Conservation (phyloP, 2,888 invertebrate species). For the Tenthredo notha region DNA sequence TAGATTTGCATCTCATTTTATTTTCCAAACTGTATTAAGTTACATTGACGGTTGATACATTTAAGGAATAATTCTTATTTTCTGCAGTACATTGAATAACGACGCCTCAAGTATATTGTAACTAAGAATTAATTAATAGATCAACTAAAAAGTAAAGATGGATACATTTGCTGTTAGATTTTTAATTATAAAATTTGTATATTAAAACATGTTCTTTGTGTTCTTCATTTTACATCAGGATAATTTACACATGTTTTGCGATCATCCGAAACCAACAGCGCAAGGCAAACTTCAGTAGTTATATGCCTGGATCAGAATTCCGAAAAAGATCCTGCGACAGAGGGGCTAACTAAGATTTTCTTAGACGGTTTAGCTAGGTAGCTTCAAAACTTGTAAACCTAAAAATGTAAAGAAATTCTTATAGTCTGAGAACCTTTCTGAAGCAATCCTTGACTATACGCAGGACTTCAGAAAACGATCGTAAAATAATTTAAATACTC, state of each 20-base stretch:
- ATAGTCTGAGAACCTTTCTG: not conserved
- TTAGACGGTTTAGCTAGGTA: not conserved
- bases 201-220: slow-evolving; percentile 26
- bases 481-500: not conserved
- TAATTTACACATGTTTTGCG: not conserved
- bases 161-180: slow-evolving; percentile 13
- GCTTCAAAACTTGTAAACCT: not conserved
- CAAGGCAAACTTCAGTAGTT: not conserved
- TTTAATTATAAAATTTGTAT: slow-evolving; percentile 26
- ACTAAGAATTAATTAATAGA: not conserved
- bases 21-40: not conserved
- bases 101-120: not conserved
- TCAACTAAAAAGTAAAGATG: not conserved
- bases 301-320: not conserved
- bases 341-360: not conserved
- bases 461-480: not conserved
- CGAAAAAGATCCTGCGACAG: not conserved
- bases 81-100: not conserved
- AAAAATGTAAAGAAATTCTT: not conserved
- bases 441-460: not conserved
- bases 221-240: not conserved
- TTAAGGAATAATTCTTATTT: slow-evolving; percentile 5
- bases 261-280: not conserved
- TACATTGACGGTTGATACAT: not conserved
- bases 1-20: not conserved